Evolutionary conservation across 2,888 invertebrate species (phyloP), one percentile per base, ranked within the genome.

Genomic region (Serripes groenlandicus): DNA sequence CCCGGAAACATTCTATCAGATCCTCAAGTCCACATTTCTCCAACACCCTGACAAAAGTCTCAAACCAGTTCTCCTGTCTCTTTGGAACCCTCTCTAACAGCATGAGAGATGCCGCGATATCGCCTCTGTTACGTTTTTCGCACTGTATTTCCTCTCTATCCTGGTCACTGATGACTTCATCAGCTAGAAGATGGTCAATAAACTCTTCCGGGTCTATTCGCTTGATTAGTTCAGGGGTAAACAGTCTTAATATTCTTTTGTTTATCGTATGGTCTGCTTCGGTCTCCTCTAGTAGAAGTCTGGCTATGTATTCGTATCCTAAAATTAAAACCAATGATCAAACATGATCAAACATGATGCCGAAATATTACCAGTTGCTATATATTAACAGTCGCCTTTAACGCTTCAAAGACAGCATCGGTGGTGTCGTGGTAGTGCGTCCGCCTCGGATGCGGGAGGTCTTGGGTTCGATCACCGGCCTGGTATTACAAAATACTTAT

Each of bases 201-300:
- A 75, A 80, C 49, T 80, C 80, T 30, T 72, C 69, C 23, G 80
- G 80, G 42, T 80, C 72, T 3, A 80, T 80, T 49, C 72, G 21
- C 0, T 64, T 71, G 34, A 80, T 80, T 1, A 80, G 42, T 15
- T 64, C 66, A 15, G 80, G 80, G 0, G 75, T 80, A 49, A 80
- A 72, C 26, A 80, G 32, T 26, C 62, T 37, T 4, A 80, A 30
- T 1, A 80, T 34, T 21, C 26, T 42, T 34, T 75, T 21, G 23
- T 66, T 64, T 15, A 58, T 62, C 1, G 58, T 37, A 26, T 71
- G 80, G 58, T 80, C 80, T n/a, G 60, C 49, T 28, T 80, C 80
- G 1, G 80, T 80, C 7, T 75, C 56, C 4, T 75, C 75, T 23
- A 52, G 26, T 7, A 80, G 49, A 4, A 80, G 70, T 18, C 54